phyloP scores from a whole-genome alignment of 1,140 invertebrate species.

The Zaprionus lachaisei region DNA sequence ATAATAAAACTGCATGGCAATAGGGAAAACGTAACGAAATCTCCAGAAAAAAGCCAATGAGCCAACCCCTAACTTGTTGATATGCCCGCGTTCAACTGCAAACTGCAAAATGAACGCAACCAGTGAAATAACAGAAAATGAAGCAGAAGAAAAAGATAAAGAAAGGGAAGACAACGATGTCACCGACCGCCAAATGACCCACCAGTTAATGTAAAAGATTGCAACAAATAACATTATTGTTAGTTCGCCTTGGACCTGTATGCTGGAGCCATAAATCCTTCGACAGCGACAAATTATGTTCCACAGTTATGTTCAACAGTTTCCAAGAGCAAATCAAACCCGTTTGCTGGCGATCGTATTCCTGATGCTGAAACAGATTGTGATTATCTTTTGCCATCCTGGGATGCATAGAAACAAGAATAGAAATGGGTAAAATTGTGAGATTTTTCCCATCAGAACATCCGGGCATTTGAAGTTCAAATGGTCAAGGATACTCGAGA shows the following conservation, averaged over 20 bases:
- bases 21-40: slow-evolving; percentile 37
- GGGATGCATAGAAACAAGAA: slow-evolving; percentile 21
- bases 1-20: slow-evolving; percentile 72
- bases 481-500: slow-evolving; percentile 79
- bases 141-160: not conserved
- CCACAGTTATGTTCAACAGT: not conserved
- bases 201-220: slow-evolving; percentile 37
- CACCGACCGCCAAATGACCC: slow-evolving; percentile 56
- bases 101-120: slow-evolving; percentile 60
- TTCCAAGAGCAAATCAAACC: slow-evolving; percentile 1
- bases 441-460: slow-evolving; percentile 69
- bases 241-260: slow-evolving; percentile 38
- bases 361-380: slow-evolving; percentile 4
- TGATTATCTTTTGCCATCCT: slow-evolving; percentile 21
- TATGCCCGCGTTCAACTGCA: slow-evolving; percentile 44
- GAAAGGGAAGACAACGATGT: slow-evolving; percentile 11
- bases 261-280: slow-evolving; percentile 22
- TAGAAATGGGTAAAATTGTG: slow-evolving; percentile 51
- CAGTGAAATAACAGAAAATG: slow-evolving; percentile 48
- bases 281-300: slow-evolving; percentile 40
- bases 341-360: slow-evolving; percentile 23
- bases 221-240: not conserved
- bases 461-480: slow-evolving; percentile 77
- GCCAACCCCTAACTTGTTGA: slow-evolving; percentile 75
- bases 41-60: slow-evolving; percentile 20